Percentiles rank a stretch among this genome's conserved stretches.
These are phyloP conservation scores for Intellagama lesueurii DNA, from an alignment of 2,797 vertebrate species.

Conservation along the genomic window DNA sequence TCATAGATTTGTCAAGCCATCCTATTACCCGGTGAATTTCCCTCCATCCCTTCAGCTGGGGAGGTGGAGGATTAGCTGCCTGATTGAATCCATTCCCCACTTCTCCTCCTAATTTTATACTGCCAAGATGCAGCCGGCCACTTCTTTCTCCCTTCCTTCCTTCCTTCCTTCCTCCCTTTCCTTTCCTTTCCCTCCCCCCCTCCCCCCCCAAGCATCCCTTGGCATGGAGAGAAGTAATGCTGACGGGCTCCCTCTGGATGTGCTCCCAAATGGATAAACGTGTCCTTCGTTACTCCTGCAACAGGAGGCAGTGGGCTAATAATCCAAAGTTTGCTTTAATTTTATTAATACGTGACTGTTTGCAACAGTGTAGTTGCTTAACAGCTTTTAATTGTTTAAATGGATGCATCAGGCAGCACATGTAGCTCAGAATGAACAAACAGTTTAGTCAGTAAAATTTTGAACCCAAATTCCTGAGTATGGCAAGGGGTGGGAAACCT, in stretches of 20 bases:
- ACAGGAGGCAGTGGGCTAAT: neutral
- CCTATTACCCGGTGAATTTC: neutral
- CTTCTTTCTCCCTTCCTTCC: accelerated
- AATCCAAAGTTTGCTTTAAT: neutral
- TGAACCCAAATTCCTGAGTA: neutral
- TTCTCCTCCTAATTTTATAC: neutral
- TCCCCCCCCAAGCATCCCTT: neutral
- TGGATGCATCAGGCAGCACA: neutral
- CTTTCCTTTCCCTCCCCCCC: too few species aligned
- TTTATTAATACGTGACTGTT: too few species aligned
- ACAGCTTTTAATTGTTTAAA: neutral
- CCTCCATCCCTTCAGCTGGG: neutral
- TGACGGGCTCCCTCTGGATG: neutral
- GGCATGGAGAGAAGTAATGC: neutral
- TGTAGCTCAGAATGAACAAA: neutral
- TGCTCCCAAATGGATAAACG: neutral
- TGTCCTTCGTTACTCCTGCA: neutral
- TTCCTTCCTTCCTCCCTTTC: accelerated
- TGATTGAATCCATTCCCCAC: neutral
- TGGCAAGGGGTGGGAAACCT: too few species aligned
- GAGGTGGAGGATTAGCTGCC: neutral
- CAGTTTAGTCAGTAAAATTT: too few species aligned
- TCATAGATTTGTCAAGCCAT: too few species aligned
- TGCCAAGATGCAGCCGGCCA: neutral
- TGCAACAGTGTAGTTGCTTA: too few species aligned